Evolutionary conservation across 2,888 invertebrate genomes (phyloP).

Genomic region (Ophion slaviceki): DNA sequence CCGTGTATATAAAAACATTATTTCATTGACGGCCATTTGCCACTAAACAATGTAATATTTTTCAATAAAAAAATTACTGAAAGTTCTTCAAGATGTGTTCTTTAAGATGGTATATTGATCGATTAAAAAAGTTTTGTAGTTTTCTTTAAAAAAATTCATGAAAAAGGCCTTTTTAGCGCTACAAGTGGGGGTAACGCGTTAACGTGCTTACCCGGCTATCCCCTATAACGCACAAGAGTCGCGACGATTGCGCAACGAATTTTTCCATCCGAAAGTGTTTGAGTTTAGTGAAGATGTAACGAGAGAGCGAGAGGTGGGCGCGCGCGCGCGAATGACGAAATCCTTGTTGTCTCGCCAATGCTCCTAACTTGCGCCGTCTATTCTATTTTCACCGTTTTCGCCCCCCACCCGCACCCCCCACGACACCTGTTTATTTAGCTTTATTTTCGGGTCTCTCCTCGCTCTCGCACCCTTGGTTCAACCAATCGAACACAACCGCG

Average conservation of each 20-base stretch:
- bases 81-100: no score
- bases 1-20: no score
- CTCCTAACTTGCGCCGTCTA: constrained; percentile 67
- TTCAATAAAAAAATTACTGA: no score
- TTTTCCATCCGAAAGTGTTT: constrained; percentile 30
- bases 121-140: no score
- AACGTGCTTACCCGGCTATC: no score
- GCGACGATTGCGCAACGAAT: constrained; percentile 38
- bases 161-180: no score
- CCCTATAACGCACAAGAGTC: background rate
- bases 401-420: background rate
- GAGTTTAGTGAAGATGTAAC: constrained; percentile 41
- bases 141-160: no score
- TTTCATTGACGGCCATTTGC: no score
- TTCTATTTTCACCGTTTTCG: constrained; percentile 74
- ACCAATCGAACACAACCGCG: constrained; percentile 9
- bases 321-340: constrained; percentile 65
- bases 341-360: constrained; percentile 72
- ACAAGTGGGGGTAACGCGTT: no score
- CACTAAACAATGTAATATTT: no score
- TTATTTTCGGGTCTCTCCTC: constrained; percentile 72
- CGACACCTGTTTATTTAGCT: constrained; percentile 75
- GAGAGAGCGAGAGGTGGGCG: constrained; percentile 22
- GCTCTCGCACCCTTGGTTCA: constrained; percentile 31
- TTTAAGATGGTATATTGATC: no score